Base-by-base conservation (phyloP, 2,888 invertebrate genomes). In the Aporophyla lueneburgensis region DNA sequence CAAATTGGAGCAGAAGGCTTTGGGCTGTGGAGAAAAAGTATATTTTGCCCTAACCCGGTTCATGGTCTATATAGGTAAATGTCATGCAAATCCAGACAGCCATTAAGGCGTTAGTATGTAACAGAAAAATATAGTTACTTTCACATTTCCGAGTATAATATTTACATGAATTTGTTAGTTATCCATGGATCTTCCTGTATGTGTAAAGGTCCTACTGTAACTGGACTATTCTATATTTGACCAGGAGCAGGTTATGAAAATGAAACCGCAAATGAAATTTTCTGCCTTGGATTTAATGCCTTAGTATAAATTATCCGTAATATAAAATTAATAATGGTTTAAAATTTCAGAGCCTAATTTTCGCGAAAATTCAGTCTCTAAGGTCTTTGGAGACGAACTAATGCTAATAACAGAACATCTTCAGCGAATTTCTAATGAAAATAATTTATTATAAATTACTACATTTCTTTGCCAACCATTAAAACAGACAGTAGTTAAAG, bases 381-480 rank as follows among this genome's bases (percentile, higher is more conserved):
- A n/a, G 14, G 24, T 63, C 40, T 2, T 63, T 19, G 4, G 7
- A n/a, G 10, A 40, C 16, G 1, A 54, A 54, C 5, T 74, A 5
- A 76, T 54, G 9, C 16, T 21, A 49, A 49, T 40, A 27, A 51
- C 0, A 49, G n/a, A 27, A 58, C 14, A 58, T 12, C 12, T n/a
- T 19, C 16, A 19, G 4, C 2, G 0, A 67, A 12, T 21, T 46
- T 21, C 7, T 68, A 9, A 33, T 53, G 33, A 51, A 68, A 40
- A 53, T 14, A 14, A 59, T 46, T 59, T 59, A 21, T 76, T 68
- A 21, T 6, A 24, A 46, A 58, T 43, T 56, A 51, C n/a, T n/a
- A 19, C 19, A 76, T 27, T 58, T 43, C 56, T 76, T 67, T 59
- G 7, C 27, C 21, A 58, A 56, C 2, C 2, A 56, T 19, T 56